A percentile compares a stretch with the other conserved stretches of the same genome.
These are phyloP conservation scores for Pseudoips prasinana DNA, from an alignment of 2,888 invertebrate species.

Conservation along the genomic window DNA sequence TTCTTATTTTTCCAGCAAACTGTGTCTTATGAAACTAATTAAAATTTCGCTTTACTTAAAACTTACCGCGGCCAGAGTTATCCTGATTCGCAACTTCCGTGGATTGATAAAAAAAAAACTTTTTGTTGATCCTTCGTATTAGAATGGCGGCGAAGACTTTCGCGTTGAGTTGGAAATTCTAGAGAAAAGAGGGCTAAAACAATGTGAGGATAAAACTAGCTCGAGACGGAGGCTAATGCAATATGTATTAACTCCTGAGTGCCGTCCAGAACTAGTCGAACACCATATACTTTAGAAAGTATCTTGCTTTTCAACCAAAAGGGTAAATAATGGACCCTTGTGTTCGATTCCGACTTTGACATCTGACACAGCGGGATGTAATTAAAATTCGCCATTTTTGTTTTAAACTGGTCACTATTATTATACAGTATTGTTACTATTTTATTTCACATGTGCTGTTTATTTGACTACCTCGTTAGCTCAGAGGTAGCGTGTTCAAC, in stretches of 20 bases:
- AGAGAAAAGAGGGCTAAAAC: conserved; percentile 39
- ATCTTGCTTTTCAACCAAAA: too few relatives aligned
- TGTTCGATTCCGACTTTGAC: too few relatives aligned
- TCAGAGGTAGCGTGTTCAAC: too few relatives aligned
- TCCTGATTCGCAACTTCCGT: conserved; percentile 27
- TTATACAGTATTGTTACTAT: too few relatives aligned
- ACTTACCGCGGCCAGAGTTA: conserved; percentile 15
- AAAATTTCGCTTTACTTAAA: conserved; percentile 30
- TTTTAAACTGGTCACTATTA: too few relatives aligned
- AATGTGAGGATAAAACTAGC: conserved; percentile 53
- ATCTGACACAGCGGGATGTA: too few relatives aligned
- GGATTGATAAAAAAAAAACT: conserved; percentile 40
- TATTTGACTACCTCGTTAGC: too few relatives aligned
- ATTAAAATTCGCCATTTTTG: too few relatives aligned
- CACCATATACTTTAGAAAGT: too few relatives aligned
- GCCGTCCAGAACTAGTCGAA: conserved; percentile 30
- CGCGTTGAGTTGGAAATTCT: conserved; percentile 26
- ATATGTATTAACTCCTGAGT: conserved; percentile 59
- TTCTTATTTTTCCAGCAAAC: conserved; percentile 18
- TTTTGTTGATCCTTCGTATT: conserved; percentile 35
- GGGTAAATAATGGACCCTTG: too few relatives aligned
- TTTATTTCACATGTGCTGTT: too few relatives aligned
- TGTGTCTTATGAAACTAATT: conserved; percentile 30
- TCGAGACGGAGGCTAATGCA: conserved; percentile 54
- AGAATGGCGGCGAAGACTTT: conserved; percentile 30